phyloP scores from a whole-genome alignment of 2,797 vertebrate species.

The Sebastolobus altivelis region DNA sequence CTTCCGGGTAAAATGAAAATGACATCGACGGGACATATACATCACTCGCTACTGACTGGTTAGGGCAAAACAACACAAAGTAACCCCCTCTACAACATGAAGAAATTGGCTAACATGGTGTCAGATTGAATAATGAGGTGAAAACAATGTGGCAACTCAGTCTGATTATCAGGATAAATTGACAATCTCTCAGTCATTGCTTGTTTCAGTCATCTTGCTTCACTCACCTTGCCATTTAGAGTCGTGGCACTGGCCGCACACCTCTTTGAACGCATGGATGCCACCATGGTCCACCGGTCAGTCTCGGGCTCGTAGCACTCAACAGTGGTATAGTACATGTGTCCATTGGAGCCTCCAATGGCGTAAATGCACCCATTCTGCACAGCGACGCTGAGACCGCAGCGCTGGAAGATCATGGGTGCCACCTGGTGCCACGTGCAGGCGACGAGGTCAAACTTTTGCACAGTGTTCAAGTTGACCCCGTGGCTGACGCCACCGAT shows the following conservation, averaged over 20 bases:
- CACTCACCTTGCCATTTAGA: constrained; percentile 79
- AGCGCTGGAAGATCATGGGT: constrained; percentile 84
- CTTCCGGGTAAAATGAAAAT: not conserved
- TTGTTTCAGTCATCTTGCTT: not conserved
- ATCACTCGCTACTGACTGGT: not conserved
- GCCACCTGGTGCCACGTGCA: constrained; percentile 86
- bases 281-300: constrained; percentile 86
- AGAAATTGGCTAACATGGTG: not conserved
- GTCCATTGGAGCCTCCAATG: constrained; percentile 88
- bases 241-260: constrained; percentile 83
- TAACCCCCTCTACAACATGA: not conserved
- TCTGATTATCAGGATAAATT: not conserved
- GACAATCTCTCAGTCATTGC: not conserved
- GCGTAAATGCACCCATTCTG: constrained; percentile 85
- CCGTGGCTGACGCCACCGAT: constrained; percentile 80
- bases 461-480: constrained; percentile 84
- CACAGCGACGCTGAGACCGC: constrained; percentile 85
- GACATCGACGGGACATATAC: not conserved
- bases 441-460: constrained; percentile 81
- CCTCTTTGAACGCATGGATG: constrained; percentile 83
- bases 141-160: not conserved
- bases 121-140: not conserved
- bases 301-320: constrained; percentile 86
- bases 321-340: constrained; percentile 78
- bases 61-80: too few relatives aligned